These are phyloP conservation scores for Drosophila baimaii DNA, from an alignment of 1,140 invertebrate genomes.

Conservation along the genomic window DNA sequence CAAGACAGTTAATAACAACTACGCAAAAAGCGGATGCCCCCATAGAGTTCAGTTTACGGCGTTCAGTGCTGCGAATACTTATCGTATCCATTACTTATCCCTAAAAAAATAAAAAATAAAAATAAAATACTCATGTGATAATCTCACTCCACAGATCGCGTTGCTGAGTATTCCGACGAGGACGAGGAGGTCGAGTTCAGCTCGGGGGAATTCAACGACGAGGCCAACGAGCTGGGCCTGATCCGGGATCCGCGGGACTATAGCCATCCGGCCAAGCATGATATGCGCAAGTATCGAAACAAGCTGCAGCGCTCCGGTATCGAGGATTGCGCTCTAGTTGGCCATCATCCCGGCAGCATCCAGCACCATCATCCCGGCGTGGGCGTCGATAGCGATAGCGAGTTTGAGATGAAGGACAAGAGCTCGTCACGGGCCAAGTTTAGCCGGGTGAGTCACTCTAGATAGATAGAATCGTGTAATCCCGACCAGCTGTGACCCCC, in stretches of 20 bases:
- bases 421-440: slow-evolving; percentile 84
- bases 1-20: slow-evolving; percentile 8
- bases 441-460: slow-evolving; percentile 78
- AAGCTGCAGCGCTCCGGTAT: slow-evolving; percentile 82
- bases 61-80: slow-evolving; percentile 9
- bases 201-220: slow-evolving; percentile 88
- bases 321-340: slow-evolving; percentile 76
- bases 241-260: slow-evolving; percentile 71
- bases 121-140: slow-evolving; percentile 2
- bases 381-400: slow-evolving; percentile 84
- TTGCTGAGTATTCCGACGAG: slow-evolving; percentile 88
- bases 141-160: slow-evolving; percentile 85
- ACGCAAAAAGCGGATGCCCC: slow-evolving; percentile 16
- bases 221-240: slow-evolving; percentile 84
- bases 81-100: slow-evolving; percentile 26
- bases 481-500: slow-evolving; percentile 49
- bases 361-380: slow-evolving; percentile 64
- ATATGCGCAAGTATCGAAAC: slow-evolving; percentile 84
- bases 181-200: slow-evolving; percentile 89
- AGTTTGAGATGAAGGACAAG: slow-evolving; percentile 86
- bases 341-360: slow-evolving; percentile 66
- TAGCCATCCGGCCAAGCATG: slow-evolving; percentile 80
- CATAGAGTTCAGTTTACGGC: slow-evolving; percentile 4
- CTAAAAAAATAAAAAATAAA: slow-evolving; percentile 1
- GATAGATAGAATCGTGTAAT: slow-evolving; percentile 36